Evolutionary conservation across 2,113 vertebrate species (phyloP), one percentile per base, ranked within the genome.

Genomic region (Carettochelys insculpta): DNA sequence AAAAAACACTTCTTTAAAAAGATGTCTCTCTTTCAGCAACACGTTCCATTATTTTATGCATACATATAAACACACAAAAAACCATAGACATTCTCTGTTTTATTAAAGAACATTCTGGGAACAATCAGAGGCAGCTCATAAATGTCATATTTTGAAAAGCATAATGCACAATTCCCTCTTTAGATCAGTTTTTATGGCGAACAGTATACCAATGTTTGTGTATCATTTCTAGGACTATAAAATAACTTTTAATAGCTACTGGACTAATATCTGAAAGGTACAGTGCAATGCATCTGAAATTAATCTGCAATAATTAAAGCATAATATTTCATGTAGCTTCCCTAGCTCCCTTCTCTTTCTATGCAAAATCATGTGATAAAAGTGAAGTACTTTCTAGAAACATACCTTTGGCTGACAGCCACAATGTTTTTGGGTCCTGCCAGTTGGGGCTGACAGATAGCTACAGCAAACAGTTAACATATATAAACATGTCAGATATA

Each of bases 401-500:
- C 86, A 48, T 90, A 83, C 88, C 94, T 92, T 77, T 96, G 96
- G 97, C 94, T 0, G 5, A 38, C 17, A 84, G 91, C 97, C 97
- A 97, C 4, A 3, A 29, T 41, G 34, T 9, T 22, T 8, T 65
- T 41, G 52, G 16, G 48, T 83, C 89, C 93, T 92, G 83, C 90
- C 90, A 94, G 95, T 93, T 92, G 96, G 90, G 91, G 92, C 77
- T 96, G 97, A 97, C 97, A 96, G 95, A 95, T 97, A 96, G 95
- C 96, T 96, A 94, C 82, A 96, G 96, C 96, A 95, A 97, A 95
- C 97, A 93, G 96, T 97, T 97, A 95, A 94, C 93, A 93, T 94
- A 93, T 94, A 97, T 97, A 97, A 97, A 97, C 97, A 97, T 96
- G 97, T 97, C 97, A 97, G 92, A 91, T 94, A 89, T 96, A 96